These are phyloP conservation scores for Semotilus atromaculatus DNA, from an alignment of 2,797 vertebrate genomes.

Conservation along the genomic window DNA sequence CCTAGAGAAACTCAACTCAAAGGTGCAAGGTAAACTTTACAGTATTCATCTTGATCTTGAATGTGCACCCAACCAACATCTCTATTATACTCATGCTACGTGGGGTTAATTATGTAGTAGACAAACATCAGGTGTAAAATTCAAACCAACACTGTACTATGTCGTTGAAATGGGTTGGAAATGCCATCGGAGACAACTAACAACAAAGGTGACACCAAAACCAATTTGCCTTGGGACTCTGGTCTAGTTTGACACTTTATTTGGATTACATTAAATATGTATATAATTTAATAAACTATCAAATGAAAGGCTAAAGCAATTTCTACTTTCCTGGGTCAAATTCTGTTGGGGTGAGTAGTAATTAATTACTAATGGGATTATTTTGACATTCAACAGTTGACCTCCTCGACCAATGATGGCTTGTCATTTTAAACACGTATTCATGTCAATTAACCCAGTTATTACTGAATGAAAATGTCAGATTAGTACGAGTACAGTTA, in stretches of 20 bases:
- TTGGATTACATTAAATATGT: neutral
- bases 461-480: neutral
- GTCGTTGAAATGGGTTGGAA: neutral
- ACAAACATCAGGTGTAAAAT: neutral
- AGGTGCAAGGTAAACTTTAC: neutral
- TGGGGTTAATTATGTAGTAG: neutral
- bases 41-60: neutral
- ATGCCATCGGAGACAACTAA: constrained; percentile 36
- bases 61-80: neutral
- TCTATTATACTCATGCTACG: neutral
- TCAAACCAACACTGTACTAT: neutral
- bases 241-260: neutral
- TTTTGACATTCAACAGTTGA: constrained; percentile 16
- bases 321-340: neutral
- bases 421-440: constrained; percentile 1
- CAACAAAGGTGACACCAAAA: neutral
- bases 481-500: neutral
- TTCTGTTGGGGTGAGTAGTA: neutral
- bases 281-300: neutral
- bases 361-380: constrained; percentile 38
- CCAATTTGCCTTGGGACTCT: neutral
- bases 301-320: constrained; percentile 14
- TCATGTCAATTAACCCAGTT: constrained; percentile 29
- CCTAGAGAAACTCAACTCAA: neutral
- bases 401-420: neutral